Base-by-base conservation (phyloP, 2,888 invertebrate genomes). In the Polyploca ridens region DNA sequence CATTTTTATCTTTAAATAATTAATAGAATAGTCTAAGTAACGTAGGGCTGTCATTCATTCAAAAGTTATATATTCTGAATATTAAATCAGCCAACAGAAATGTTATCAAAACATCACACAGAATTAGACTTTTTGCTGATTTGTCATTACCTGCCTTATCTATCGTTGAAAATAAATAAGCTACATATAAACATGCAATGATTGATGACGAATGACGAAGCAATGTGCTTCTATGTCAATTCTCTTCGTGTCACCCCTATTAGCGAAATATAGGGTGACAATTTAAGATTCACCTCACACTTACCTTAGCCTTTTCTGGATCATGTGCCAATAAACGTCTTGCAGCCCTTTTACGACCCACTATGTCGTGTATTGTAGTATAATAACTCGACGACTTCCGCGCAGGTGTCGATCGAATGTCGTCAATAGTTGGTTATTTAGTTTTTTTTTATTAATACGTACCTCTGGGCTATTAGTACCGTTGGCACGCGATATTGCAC, bases 391-490 rank as follows among this genome's bases (percentile, higher is more conserved):
- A 10, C 16, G 13, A 77, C 80, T 85, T 87, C 86, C 86, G 84
- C 65, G 69, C 87, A 86, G 85, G 86, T 86, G 86, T 82, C 65
- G 64, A 70, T 69, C 67, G 62, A 59, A 19, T 54, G 54, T 54
- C 19, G 16, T 19, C 19, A 54, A 54, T 19, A 19, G 10, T 14
- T 16, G 49, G 16, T 49, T 49, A n/a, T 54, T 16, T 54, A 11
- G 14, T 19, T 33, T 63, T 70, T 27, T 62, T 54, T 54, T 63
- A 62, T 57, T 57, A 58, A 27, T 27, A 62, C 63, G 67, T 63
- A 27, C 6, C 44, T 60, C 41, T 19, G 19, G 41, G 38, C 60
- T 61, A 41, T 16, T 41, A 61, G 27, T n/a, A 19, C 6, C 49
- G 10, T 54, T 16, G 54, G 10, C 16, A 54, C 54, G 54, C 3